phyloP scores from a whole-genome alignment of 2,113 vertebrate genomes.

The Eclectus roratus region DNA sequence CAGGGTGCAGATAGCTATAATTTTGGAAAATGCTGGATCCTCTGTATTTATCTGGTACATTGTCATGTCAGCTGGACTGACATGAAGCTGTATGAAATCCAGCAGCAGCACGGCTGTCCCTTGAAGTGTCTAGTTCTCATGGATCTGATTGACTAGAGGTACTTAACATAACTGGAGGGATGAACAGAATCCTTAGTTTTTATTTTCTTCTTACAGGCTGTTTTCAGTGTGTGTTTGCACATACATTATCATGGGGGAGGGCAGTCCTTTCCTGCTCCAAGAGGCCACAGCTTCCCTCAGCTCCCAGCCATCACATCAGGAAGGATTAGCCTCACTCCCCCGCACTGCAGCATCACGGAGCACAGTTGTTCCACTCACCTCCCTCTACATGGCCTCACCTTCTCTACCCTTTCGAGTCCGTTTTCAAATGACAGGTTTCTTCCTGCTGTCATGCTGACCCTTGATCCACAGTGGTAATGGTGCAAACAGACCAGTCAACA shows the following conservation, averaged over 20 bases:
- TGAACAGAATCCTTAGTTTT: background rate
- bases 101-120: background rate
- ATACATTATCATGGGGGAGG: background rate
- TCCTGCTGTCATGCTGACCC: background rate
- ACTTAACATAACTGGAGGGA: background rate
- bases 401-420: background rate
- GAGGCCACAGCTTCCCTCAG: background rate
- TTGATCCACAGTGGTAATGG: background rate
- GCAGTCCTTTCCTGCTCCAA: background rate
- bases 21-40: background rate
- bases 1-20: accelerated
- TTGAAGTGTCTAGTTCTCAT: background rate
- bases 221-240: background rate
- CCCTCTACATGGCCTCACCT: background rate
- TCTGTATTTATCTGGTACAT: background rate
- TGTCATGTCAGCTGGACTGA: background rate
- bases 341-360: background rate
- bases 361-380: accelerated
- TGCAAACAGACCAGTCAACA: background rate
- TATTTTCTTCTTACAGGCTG: background rate
- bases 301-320: background rate
- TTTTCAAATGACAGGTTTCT: background rate
- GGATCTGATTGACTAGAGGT: background rate
- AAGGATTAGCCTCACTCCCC: background rate
- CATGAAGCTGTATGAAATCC: background rate